Base-by-base conservation (phyloP, 2,888 invertebrate genomes). In the Tricholauxania praeusta region DNA sequence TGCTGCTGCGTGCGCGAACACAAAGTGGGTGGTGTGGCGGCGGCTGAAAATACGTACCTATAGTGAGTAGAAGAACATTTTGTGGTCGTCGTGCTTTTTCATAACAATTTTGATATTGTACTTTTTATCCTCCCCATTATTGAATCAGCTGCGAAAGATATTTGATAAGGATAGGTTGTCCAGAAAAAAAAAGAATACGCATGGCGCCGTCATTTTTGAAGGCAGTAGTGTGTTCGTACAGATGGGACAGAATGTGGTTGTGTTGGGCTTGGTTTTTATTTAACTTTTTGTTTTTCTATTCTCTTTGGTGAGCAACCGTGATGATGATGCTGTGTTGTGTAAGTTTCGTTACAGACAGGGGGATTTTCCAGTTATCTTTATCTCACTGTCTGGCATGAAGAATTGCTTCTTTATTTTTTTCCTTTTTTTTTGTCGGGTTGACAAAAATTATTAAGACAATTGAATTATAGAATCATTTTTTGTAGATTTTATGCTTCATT, bases 401-500 rank as follows among this genome's bases (percentile, higher is more conserved):
- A 55, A 39, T 67, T 62, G 62, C 28, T 74, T 71, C 65, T 55
- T 65, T 65, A 68, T 70, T 74, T 73, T 70, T 72, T 72, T 65
- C 72, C 48, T 73, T 63, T 48, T n/a, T 59, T 17, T 17, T 19
- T 19, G 57, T 59, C 57, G 28, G 57, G 28, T 14, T 28, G 19
- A 55, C 28, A 8, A 12, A 22, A 22, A 57, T 19, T 19, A 10
- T 39, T 39, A 39, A 10, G 39, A 39, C 39, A 39, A 39, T 39
- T 39, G 39, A 39, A 39, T 39, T 39, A 39, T 39, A 39, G 10
- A 39, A 39, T 10, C 7, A 39, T 39, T 39, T 39, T 39, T 10
- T 1, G 39, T 7, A 39, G 10, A 39, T 39, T 39, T 39, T 39
- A 10, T 10, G 10, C 39, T 39, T 39, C 10, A 39, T 39, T 39